Base-by-base conservation (phyloP, 2,888 invertebrate species). In the Drosophila suboccidentalis region DNA sequence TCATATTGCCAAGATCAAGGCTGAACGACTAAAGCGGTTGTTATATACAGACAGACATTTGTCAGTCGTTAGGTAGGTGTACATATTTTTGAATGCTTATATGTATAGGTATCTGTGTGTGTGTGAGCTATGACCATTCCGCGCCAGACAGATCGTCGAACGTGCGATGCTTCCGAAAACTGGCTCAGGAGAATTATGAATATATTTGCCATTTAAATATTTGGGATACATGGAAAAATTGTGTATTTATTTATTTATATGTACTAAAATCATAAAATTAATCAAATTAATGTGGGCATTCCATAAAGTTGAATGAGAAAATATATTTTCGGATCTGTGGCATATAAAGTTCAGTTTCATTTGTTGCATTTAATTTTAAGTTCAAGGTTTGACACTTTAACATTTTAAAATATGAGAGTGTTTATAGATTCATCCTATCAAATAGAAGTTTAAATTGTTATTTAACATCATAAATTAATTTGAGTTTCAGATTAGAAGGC, bases 1-100 rank as follows among this genome's bases (percentile, higher is more conserved):
- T 90, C 90, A 91, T 85, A 85, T 90, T 91, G 90, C 84, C 90
- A 90, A 90, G 90, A 90, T 90, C 90, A 90, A 90, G 90, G 90
- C 78, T 87, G 75, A 58, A 63, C 62, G 64, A 67, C 80, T 71
- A 63, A 69, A 70, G 78, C 80, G 66, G 60, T 71, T 79, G 75
- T 70, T 70, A 60, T 64, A 57, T 71, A 73, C 86, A 53, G 67
- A 71, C 86, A 79, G 67, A 78, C 87, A 67, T 78, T 75, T 81
- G 85, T 77, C 78, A 68, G 87, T 80, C 61, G 62, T 47, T 78
- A 71, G 57, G 44, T 22, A 71, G 57, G 44, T 22, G 11, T 34
- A 39, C 26, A 29, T 36, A 58, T 2, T 36, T 36, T 22, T 47
- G 29, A 29, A 10, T 51, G 32, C 11, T 38, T n/a, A 34, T 38